Conservation (phyloP, 2,113 vertebrate species). For the Saguinus midas region DNA sequence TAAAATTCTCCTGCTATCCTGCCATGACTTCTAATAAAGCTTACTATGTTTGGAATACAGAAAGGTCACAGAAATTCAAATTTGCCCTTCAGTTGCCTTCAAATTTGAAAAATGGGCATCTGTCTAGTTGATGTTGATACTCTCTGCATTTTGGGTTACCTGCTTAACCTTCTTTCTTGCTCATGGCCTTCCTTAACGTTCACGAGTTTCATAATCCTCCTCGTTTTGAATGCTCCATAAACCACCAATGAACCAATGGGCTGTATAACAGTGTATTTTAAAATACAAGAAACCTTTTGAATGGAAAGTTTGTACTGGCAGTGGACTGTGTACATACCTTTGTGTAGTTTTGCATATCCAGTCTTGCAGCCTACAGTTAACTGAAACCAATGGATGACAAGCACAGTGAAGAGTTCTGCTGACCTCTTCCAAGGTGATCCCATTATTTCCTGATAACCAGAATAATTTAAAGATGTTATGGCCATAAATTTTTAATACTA, state of each 20-base stretch:
- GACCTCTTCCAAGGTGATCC: neutral
- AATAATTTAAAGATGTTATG: neutral
- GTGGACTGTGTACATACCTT: neutral
- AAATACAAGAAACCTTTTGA: neutral
- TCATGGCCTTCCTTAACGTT: neutral
- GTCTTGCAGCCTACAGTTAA: neutral
- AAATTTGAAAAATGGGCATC: neutral
- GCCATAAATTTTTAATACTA: neutral
- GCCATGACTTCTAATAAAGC: conserved; percentile 14
- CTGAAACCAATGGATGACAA: neutral
- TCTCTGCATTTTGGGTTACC: neutral
- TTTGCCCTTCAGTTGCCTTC: neutral
- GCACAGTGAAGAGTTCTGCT: neutral
- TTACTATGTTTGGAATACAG: neutral
- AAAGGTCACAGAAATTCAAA: neutral
- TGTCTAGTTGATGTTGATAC: neutral
- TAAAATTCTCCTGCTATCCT: neutral
- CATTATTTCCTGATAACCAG: neutral
- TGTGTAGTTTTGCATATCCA: neutral
- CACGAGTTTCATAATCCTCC: neutral
- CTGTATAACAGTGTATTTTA: neutral
- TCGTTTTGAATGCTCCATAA: neutral
- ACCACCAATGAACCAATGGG: neutral
- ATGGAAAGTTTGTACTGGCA: neutral
- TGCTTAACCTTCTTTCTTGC: neutral